Base-by-base conservation (phyloP, 2,113 vertebrate genomes). In the Gadus chalcogrammus region DNA sequence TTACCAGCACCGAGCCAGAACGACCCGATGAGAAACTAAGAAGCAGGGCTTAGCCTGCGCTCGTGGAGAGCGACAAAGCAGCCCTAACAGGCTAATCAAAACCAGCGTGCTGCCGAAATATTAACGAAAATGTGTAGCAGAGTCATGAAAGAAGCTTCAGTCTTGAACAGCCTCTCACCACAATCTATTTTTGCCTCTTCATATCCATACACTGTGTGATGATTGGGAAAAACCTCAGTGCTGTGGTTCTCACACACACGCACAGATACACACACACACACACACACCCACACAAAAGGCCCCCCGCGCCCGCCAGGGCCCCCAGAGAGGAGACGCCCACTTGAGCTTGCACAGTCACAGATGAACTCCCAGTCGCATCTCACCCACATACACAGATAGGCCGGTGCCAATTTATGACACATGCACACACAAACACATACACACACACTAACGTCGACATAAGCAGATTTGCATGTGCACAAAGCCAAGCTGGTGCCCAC, bases 41-140 rank as follows among this genome's bases (percentile, higher is more conserved):
- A 84, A 75, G 70, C 81, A 73, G 71, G 73, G 77, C 80, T 87
- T 73, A 77, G 75, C 72, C 78, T 79, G 13, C 60, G 78, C 71
- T 66, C 74, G 79, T 13, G 11, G 0, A 13, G 42, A 9, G 7
- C 42, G 9, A 48, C 31, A 78, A 85, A 79, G 84, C 82, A 82
- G 71, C 78, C 72, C 58, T 24, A 79, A 77, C 72, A 87, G 81
- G 88, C 86, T 87, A 89, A 90, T 90, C 84, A 90, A 85, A 88
- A 87, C 75, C 82, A 76, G 85, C 17, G 73, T 4, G 68, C 75
- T 64, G 64, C 76, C 78, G 73, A 88, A 90, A 85, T 80, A 88
- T 83, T 88, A 90, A 88, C 80, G 76, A 83, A 89, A 48, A 85
- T 84, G 82, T 85, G 83, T 84, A 90, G 89, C 89, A 78, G 86